Percentiles rank a stretch among this genome's conserved stretches.
Evolutionary conservation across 2,888 invertebrate genomes (phyloP).

Genomic region (Chrysomela aeneicollis): DNA sequence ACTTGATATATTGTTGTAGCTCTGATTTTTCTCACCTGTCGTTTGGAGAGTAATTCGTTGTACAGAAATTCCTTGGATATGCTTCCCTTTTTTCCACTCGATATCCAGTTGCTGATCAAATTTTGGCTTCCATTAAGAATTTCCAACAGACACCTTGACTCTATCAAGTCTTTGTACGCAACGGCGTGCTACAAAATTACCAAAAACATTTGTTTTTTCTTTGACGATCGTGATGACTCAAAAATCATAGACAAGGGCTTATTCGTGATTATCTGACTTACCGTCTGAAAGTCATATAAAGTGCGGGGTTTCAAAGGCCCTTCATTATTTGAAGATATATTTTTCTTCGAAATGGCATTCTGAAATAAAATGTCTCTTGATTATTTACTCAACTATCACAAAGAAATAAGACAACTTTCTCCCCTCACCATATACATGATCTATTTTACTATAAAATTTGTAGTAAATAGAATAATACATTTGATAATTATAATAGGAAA

Average conservation of each 20-base stretch:
- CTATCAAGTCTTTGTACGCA: slow-evolving; percentile 60
- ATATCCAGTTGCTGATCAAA: slow-evolving; percentile 42
- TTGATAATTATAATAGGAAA: neutral
- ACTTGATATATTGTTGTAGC: neutral
- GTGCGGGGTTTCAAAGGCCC: slow-evolving; percentile 44
- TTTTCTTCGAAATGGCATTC: slow-evolving; percentile 41
- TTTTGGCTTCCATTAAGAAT: slow-evolving; percentile 52
- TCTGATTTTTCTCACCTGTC: slow-evolving; percentile 56
- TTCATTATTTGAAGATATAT: slow-evolving; percentile 27
- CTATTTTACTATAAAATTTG: neutral
- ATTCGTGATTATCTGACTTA: slow-evolving; percentile 39
- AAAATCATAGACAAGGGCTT: neutral
- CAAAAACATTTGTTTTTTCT: no score
- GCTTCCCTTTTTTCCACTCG: slow-evolving; percentile 39
- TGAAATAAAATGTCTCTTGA: slow-evolving; percentile 26
- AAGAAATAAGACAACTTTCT: neutral
- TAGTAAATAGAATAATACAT: neutral
- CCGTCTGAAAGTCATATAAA: slow-evolving; percentile 55
- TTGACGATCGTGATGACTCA: no score
- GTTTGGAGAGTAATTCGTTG: slow-evolving; percentile 58
- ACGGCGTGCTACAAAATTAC: slow-evolving; percentile 58
- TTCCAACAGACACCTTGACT: slow-evolving; percentile 61
- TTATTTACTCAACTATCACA: no score
- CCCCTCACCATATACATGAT: neutral
- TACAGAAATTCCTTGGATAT: slow-evolving; percentile 51